Evolutionary conservation across 2,113 vertebrate species (phyloP), one percentile per base, ranked within the genome.

Genomic region (Odocoileus hemionus): DNA sequence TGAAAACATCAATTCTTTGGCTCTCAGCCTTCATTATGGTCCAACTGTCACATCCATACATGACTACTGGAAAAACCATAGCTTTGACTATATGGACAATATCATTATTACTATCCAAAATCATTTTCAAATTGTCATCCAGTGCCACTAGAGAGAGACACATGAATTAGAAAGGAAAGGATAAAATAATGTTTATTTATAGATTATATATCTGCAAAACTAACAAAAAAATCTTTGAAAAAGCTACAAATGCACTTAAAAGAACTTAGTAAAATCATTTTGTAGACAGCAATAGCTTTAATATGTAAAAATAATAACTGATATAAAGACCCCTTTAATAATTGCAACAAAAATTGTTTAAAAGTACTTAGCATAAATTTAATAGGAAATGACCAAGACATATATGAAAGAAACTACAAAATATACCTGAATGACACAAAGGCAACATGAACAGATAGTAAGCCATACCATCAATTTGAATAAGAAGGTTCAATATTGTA

Each of bases 241-340:
- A 89, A 89, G 45, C 25, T 58, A 47, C 30, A 30, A 76, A 88
- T 60, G 86, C 15, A 52, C 1, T 84, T 80, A 60, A 84, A 26
- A 86, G 36, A 90, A 70, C 61, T 86, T 92, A 89, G 52, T 90
- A 60, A 80, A 91, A 50, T 36, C 58, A 90, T 39, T 70, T 36
- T 36, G 47, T 45, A 92, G 28, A 88, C 88, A 86, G 33, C 36
- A 83, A 58, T 55, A 70, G 36, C 7, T 80, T 93, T 80, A 3
- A 76, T 90, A 83, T 86, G 30, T 57, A 70, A 87, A 97, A 94
- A 86, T 33, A 91, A 91, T 60, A 92, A 84, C 3, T 96, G 19
- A 60, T 82, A 57, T n/a, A 91, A 91, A 85, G 13, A 54, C 7
- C 7, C 1, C 7, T 97, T 95, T 93, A 80, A 89, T 54, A 80